Percentiles rank a stretch among this genome's conserved stretches.
These are phyloP conservation scores for Parauchenoglanis punctatus DNA, from an alignment of 2,797 vertebrate species.

Conservation along the genomic window DNA sequence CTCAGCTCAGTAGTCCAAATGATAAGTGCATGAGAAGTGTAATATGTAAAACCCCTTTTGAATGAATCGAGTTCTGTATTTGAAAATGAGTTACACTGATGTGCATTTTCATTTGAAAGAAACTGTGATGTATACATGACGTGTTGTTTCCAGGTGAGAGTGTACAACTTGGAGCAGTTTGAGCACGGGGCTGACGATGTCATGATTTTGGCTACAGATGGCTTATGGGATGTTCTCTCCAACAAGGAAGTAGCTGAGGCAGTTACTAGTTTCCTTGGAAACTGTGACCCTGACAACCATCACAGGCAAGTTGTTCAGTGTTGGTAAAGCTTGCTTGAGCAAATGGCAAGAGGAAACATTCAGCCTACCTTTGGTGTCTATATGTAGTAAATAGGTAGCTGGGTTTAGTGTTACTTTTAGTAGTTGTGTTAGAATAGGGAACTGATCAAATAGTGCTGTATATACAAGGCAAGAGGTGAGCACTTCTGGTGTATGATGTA, in stretches of 20 bases:
- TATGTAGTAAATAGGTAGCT: not conserved
- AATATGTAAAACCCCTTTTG: not conserved
- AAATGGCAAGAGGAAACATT: constrained; percentile 18
- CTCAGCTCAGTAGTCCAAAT: not conserved
- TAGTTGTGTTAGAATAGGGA: not conserved
- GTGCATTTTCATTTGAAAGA: not conserved
- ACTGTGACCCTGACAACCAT: constrained; percentile 95
- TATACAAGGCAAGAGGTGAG: not conserved
- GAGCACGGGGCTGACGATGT: constrained; percentile 91
- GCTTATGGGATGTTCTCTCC: constrained; percentile 96
- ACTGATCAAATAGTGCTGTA: not conserved
- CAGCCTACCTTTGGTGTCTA: not conserved
- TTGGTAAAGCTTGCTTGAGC: constrained; percentile 12
- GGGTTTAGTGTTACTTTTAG: not conserved
- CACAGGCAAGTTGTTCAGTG: constrained; percentile 81
- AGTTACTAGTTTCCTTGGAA: constrained; percentile 89
- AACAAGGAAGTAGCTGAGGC: constrained; percentile 95
- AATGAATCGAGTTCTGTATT: not conserved
- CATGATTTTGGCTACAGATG: constrained; percentile 91
- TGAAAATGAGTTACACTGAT: not conserved
- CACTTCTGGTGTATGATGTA: not conserved
- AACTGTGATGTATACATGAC: constrained; percentile 13
- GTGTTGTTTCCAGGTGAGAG: constrained; percentile 80
- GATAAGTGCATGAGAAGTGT: not conserved
- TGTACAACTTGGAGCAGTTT: constrained; percentile 84